Percentiles rank a stretch among this genome's conserved stretches.
phyloP scores from a whole-genome alignment of 2,888 invertebrate genomes.

The Megalurothrips usitatus region DNA sequence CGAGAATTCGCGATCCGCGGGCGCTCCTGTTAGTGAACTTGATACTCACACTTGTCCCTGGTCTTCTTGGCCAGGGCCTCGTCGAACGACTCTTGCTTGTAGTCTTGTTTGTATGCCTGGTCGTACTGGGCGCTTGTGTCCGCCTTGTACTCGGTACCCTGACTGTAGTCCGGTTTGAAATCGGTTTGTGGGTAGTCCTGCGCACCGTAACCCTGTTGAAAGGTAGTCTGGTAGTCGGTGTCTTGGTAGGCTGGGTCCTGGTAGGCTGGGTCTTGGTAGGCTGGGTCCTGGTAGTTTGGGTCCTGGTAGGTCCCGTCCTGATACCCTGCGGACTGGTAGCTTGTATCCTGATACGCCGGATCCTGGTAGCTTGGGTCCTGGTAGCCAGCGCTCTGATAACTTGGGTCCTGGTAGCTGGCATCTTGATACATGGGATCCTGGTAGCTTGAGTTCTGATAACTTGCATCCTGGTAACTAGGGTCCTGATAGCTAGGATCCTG shows the following conservation, averaged over 20 bases:
- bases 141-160: not conserved
- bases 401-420: not conserved
- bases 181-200: constrained; percentile 21
- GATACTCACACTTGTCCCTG: constrained; percentile 6
- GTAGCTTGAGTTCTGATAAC: not conserved
- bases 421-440: not conserved
- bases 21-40: too few species aligned
- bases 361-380: constrained; percentile 16
- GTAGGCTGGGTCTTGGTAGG: not conserved
- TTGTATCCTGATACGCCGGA: constrained; percentile 13
- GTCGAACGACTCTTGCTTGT: constrained; percentile 12
- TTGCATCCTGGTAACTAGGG: not conserved
- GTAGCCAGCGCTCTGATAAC: not conserved
- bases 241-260: not conserved
- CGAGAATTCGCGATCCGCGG: not conserved
- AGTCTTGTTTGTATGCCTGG: constrained; percentile 1
- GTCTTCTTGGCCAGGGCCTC: not conserved
- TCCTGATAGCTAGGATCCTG: not conserved
- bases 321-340: constrained; percentile 13
- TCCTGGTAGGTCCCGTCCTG: constrained; percentile 14
- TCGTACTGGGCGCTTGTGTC: not conserved
- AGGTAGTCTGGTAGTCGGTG: not conserved
- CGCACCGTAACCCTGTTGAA: constrained; percentile 8
- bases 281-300: not conserved
- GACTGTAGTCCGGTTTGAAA: constrained; percentile 18